Evolutionary conservation across 2,113 vertebrate species (phyloP).

Genomic region (Marmota flaviventris): DNA sequence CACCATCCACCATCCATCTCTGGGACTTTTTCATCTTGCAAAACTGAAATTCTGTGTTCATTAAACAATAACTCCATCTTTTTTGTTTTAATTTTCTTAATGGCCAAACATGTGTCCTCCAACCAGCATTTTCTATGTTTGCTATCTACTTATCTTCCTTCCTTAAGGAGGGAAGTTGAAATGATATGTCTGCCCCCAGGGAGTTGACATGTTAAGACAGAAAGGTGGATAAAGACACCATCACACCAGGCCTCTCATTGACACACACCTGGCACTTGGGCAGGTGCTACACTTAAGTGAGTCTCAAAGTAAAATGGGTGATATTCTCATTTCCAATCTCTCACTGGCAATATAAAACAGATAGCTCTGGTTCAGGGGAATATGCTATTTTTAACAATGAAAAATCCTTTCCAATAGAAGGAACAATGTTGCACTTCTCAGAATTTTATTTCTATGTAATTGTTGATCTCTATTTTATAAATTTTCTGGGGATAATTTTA

Average conservation of each 20-base stretch:
- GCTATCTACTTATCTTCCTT: conserved; percentile 14
- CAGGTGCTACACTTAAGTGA: neutral
- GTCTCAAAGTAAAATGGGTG: conserved; percentile 52
- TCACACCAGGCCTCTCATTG: neutral
- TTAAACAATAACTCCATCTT: conserved; percentile 21
- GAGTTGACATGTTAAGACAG: conserved; percentile 15
- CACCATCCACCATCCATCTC: neutral
- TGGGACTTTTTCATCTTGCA: neutral
- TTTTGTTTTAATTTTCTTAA: conserved; percentile 67
- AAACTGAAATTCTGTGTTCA: neutral
- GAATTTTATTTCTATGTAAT: neutral
- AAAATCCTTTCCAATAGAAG: conserved; percentile 33
- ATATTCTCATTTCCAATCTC: conserved; percentile 30
- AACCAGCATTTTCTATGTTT: conserved; percentile 3
- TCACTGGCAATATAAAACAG: neutral
- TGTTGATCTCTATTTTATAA: neutral
- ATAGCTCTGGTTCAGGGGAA: neutral
- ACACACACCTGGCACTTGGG: conserved; percentile 12
- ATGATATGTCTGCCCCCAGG: conserved; percentile 42
- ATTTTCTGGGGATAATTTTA: neutral
- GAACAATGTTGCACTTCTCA: neutral
- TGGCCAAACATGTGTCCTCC: neutral
- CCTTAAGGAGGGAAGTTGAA: conserved; percentile 10
- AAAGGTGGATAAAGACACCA: neutral
- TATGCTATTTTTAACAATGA: neutral